Conservation (phyloP, 2,797 vertebrate genomes). For the Amniataba percoides region DNA sequence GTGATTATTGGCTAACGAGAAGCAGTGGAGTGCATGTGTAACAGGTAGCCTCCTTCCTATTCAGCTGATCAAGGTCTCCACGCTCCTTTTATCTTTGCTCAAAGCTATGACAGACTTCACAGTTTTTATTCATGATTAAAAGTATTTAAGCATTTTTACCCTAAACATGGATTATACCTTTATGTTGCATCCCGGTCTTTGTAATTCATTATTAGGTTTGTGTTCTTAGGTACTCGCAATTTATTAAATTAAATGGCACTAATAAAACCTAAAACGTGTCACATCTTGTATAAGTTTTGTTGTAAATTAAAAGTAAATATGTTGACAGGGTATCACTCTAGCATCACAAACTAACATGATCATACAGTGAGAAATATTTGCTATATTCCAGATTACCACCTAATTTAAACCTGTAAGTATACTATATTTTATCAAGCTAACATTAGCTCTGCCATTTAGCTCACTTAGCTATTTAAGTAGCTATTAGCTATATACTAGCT, state of each 20-base stretch:
- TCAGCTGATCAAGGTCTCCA: slow-evolving; percentile 47
- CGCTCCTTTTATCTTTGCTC: slow-evolving; percentile 49
- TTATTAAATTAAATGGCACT: not conserved
- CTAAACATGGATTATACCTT: too few species aligned
- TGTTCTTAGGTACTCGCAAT: not conserved
- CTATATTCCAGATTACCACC: too few species aligned
- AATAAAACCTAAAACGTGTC: not conserved
- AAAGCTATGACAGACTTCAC: not conserved
- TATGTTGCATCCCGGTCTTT: not conserved
- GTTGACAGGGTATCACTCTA: not conserved
- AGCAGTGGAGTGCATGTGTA: slow-evolving; percentile 35
- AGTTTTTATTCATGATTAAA: slow-evolving; percentile 1
- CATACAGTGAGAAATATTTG: too few species aligned
- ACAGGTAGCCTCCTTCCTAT: slow-evolving; percentile 37
- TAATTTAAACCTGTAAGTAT: too few species aligned
- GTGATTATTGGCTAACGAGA: slow-evolving; percentile 60
- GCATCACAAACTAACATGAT: not conserved
- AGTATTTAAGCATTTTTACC: not conserved
- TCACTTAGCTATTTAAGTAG: too few species aligned
- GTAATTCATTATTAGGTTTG: not conserved
- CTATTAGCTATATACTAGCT: too few species aligned
- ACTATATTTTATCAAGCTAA: too few species aligned
- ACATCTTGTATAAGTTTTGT: too few species aligned
- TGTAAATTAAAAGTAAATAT: not conserved
- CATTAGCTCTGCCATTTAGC: not conserved